Base-by-base conservation (phyloP, 2,797 vertebrate genomes). In the Rhinoraja longicauda region DNA sequence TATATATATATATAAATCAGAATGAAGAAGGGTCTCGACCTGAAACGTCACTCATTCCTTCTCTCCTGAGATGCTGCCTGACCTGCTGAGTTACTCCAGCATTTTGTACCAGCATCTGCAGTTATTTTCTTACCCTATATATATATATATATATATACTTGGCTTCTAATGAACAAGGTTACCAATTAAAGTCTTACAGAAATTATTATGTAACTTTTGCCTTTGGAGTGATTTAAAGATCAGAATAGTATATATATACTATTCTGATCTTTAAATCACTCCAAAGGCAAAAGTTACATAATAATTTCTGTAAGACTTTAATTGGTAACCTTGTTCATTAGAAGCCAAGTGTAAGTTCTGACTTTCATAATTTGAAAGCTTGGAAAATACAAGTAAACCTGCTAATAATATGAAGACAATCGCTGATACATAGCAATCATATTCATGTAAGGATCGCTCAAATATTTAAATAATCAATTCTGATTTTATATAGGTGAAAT, bases 211-310 rank as follows among this genome's bases (percentile, higher is more conserved):
- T 67, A 9, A 15, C 6, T 7, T 70, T 90, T 90, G 29, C 19
- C 64, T 90, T 70, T 70, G 88, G 72, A 91, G 45, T 72, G 13
- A 45, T 91, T 91, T 91, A 19, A 32, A 17, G n/a, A 67, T 73
- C 36, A 45, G 9, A 45, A 12, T 73, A 73, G 62, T 90, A 62
- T 2, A 90, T 90, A 90, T 90, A 2, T 62, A 90, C 62, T 73
- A 73, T 12, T 45, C 9, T 45, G 36, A 73, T 67, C n/a, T 17
- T 32, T 19, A 91, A 91, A 91, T 45, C 13, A 72, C 45, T 91
- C 72, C 88, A 70, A 70, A 90, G 64, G 19, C 29, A 90, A 90
- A 70, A 7, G 6, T 15, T 9, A 67, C 84, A 4, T 72, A 90
- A 90, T 15, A 64, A 17, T 90, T 90, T 90, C 3, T 90, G 88